These are phyloP conservation scores for Phrynocephalus versicolor DNA, from an alignment of 2,113 vertebrate genomes.

Conservation along the genomic window DNA sequence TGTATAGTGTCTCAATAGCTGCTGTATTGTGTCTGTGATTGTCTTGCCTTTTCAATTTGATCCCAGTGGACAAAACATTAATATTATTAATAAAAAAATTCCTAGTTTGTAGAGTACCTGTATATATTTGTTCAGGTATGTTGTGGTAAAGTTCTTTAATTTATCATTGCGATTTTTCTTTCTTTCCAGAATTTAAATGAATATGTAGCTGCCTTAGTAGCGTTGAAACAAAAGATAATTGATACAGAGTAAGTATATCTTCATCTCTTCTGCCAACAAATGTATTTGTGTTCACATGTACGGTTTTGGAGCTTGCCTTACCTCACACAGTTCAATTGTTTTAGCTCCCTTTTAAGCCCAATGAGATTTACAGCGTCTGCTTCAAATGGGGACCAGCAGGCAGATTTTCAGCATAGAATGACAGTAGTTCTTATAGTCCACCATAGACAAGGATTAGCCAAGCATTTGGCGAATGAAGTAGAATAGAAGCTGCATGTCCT, in stretches of 20 bases:
- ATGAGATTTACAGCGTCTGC: not conserved
- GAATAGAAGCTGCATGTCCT: not conserved
- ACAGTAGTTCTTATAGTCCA: not conserved
- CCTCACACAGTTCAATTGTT: not conserved
- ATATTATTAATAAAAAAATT: too few relatives aligned
- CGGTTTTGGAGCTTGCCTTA: not conserved
- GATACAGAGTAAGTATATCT: conserved; percentile 88
- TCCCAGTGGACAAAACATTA: too few relatives aligned
- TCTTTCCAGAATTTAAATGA: conserved; percentile 89
- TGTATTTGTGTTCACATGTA: too few relatives aligned
- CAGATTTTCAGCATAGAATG: not conserved
- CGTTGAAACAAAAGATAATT: conserved; percentile 93
- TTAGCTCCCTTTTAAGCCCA: not conserved
- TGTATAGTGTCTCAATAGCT: not conserved
- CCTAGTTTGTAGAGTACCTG: too few relatives aligned
- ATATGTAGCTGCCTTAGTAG: conserved; percentile 89
- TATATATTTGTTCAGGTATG: too few relatives aligned
- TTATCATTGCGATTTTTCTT: conserved; percentile 23
- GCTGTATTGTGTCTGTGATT: not conserved
- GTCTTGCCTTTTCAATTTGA: not conserved
- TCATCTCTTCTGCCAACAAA: not conserved
- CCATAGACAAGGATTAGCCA: not conserved
- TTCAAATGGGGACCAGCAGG: not conserved
- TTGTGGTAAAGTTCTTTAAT: conserved; percentile 42
- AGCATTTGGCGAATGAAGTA: not conserved